These are phyloP conservation scores for Columba livia DNA, from an alignment of 2,113 vertebrate species.

Conservation along the genomic window DNA sequence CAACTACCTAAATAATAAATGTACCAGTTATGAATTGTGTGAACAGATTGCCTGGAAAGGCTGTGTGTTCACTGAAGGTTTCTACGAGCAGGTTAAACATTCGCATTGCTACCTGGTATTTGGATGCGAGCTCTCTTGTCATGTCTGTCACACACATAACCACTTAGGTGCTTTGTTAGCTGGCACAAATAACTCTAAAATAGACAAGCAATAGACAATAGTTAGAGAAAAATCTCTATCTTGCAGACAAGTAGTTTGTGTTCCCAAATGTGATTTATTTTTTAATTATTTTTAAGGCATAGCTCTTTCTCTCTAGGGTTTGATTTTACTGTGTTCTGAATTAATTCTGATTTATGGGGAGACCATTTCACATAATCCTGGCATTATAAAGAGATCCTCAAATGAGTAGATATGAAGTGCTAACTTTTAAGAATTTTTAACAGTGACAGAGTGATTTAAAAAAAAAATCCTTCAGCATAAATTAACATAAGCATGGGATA, in stretches of 20 bases:
- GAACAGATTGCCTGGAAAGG: background rate
- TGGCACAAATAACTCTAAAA: background rate
- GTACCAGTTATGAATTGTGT: background rate
- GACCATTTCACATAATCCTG: background rate
- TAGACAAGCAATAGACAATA: background rate
- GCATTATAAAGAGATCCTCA: background rate
- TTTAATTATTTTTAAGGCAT: background rate
- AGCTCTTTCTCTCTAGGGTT: background rate
- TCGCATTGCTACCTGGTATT: background rate
- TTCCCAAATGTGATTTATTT: background rate
- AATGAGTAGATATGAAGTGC: background rate
- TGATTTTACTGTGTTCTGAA: background rate
- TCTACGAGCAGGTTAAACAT: background rate
- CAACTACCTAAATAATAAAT: background rate
- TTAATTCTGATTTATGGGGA: background rate
- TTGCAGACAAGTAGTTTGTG: background rate
- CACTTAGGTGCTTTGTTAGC: background rate
- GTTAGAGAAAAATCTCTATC: background rate
- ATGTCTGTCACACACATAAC: background rate
- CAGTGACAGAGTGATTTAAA: background rate
- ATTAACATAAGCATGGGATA: background rate
- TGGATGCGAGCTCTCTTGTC: background rate
- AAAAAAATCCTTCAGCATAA: rapidly evolving
- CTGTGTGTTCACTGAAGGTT: background rate
- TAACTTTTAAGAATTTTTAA: background rate